A percentile compares a stretch with the other conserved stretches of the same genome.
phyloP scores from a whole-genome alignment of 2,113 vertebrate genomes.

The Lathamus discolor region DNA sequence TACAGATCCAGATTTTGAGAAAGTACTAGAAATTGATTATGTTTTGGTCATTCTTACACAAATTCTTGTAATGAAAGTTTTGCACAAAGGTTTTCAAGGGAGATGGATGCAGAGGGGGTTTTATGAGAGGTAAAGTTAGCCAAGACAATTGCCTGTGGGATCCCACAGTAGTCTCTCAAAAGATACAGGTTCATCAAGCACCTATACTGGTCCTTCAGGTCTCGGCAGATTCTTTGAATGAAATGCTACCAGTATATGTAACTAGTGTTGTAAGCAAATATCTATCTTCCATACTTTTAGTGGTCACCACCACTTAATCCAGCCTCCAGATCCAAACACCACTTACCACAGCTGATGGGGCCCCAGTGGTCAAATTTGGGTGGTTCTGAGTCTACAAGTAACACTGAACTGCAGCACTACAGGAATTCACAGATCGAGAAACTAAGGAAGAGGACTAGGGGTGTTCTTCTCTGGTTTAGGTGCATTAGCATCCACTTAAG shows the following conservation, averaged over 20 bases:
- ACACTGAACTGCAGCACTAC: neutral
- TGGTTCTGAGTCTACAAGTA: neutral
- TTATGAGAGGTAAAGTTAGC: neutral
- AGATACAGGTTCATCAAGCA: neutral
- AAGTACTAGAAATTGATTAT: neutral
- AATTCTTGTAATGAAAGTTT: neutral
- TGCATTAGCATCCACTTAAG: neutral
- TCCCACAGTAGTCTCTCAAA: neutral
- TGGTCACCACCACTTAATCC: neutral
- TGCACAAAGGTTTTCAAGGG: neutral
- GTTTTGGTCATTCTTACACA: neutral
- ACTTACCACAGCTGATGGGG: neutral
- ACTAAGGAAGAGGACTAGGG: rapidly evolving
- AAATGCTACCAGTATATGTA: neutral
- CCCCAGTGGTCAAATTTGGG: neutral
- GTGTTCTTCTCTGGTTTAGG: neutral
- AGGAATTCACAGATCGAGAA: neutral
- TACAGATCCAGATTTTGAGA: neutral
- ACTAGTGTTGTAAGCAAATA: neutral
- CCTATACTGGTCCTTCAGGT: neutral
- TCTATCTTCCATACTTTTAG: neutral
- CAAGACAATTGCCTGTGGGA: neutral
- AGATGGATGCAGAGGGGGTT: neutral
- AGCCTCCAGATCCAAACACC: neutral
- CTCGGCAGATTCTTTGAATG: neutral